A percentile compares a stretch with the other conserved stretches of the same genome.
Evolutionary conservation across 2,797 vertebrate genomes (phyloP).

Genomic region (Enteromius paludinosus): DNA sequence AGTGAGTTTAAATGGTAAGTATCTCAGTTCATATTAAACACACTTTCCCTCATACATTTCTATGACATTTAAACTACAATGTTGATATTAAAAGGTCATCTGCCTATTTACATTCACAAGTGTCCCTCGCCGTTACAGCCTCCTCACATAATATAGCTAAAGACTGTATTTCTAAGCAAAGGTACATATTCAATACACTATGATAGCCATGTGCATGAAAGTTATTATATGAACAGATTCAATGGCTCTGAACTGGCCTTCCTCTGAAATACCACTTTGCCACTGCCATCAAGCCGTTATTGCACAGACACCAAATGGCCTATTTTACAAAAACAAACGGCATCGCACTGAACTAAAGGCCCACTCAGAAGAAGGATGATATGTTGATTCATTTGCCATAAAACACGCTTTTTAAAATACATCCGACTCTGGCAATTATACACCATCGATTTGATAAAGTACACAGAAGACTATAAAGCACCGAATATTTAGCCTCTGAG

Average conservation of each 20-base stretch:
- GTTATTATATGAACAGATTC: slow-evolving; percentile 13
- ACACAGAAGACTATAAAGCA: slow-evolving; percentile 70
- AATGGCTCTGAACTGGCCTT: slow-evolving; percentile 2
- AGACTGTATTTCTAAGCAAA: not conserved
- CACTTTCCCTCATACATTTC: not conserved
- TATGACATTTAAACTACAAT: not conserved
- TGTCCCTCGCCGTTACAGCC: not conserved
- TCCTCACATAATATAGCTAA: not conserved
- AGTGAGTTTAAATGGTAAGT: not conserved
- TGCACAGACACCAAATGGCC: slow-evolving; percentile 68
- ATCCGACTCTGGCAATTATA: slow-evolving; percentile 67
- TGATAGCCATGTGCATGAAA: not conserved
- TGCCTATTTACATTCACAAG: not conserved
- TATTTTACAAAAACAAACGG: slow-evolving; percentile 67
- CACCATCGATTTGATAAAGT: slow-evolving; percentile 75
- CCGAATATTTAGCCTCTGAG: slow-evolving; percentile 53
- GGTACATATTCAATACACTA: not conserved
- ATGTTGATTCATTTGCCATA: slow-evolving; percentile 75
- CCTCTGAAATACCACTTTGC: slow-evolving; percentile 11
- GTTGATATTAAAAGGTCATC: not conserved
- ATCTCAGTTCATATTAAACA: not conserved
- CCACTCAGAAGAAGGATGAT: slow-evolving; percentile 64
- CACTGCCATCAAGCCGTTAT: slow-evolving; percentile 46
- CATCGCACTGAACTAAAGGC: slow-evolving; percentile 76
- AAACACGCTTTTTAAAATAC: slow-evolving; percentile 67